Percentiles rank a stretch among this genome's conserved stretches.
Evolutionary conservation across 2,797 vertebrate species (phyloP).

Genomic region (Huso huso): DNA sequence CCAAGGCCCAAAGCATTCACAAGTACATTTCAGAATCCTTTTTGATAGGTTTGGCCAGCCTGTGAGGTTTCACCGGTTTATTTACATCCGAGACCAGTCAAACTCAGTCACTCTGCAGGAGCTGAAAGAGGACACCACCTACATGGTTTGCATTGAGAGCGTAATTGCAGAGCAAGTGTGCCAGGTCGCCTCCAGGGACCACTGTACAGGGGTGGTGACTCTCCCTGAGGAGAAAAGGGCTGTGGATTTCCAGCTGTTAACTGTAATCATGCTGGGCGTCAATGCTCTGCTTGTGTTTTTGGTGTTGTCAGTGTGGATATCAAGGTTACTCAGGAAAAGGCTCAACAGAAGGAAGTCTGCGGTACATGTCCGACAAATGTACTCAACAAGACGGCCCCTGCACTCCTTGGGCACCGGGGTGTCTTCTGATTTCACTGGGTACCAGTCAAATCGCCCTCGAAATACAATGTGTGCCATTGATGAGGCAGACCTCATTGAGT

Average conservation of each 20-base stretch:
- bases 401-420: constrained; percentile 70
- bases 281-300: constrained; percentile 72
- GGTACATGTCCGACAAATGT: constrained; percentile 85
- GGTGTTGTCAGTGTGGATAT: constrained; percentile 70
- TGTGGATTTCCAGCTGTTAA: constrained; percentile 73
- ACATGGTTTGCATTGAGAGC: constrained; percentile 84
- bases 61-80: constrained; percentile 81
- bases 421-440: constrained; percentile 83
- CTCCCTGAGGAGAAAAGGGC: constrained; percentile 36
- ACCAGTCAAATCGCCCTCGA: constrained; percentile 71
- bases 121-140: constrained; percentile 73
- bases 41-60: constrained; percentile 81
- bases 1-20: constrained; percentile 46
- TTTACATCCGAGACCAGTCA: constrained; percentile 65
- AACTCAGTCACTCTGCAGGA: constrained; percentile 69
- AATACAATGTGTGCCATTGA: constrained; percentile 65
- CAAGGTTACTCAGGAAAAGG: constrained; percentile 68
- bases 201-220: constrained; percentile 80
- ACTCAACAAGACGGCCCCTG: constrained; percentile 80
- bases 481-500: constrained; percentile 88
- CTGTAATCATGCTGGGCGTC: constrained; percentile 62
- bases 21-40: constrained; percentile 76
- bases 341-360: constrained; percentile 65
- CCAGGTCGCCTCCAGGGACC: constrained; percentile 82
- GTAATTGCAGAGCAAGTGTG: constrained; percentile 74